Base-by-base conservation (phyloP, 2,113 vertebrate species). In the pig (Sus scrofa) region DNA sequence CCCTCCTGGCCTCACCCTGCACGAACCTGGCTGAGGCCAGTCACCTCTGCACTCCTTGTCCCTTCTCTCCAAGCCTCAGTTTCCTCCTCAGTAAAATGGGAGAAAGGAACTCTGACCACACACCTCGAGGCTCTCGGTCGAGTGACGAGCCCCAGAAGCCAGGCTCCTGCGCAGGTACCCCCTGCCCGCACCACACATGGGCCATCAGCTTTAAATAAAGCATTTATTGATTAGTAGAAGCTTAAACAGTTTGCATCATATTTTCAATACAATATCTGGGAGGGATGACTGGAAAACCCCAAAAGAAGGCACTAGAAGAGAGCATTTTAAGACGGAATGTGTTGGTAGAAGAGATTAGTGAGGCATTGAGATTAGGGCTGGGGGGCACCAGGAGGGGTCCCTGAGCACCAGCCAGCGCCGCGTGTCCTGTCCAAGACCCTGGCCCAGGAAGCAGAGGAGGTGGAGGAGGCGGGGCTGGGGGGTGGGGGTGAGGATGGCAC, bases 171-270 rank as follows among this genome's bases (percentile, higher is more conserved):
- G 34, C 14, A 0, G 83, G 4, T 4, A 39, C 44, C 19, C 26
- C 30, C 56, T 0, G 58, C 58, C 14, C 18, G 16, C 74, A 94
- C 39, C 70, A 95, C 86, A 67, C 68, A 19, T 44, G n/a, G 30
- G 70, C 60, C 20, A 32, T 88, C 58, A 96, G 94, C 97, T 98
- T 99, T 99, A 99, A 98, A 98, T 99, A 99, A 98, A 99, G 98
- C 98, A 78, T 98, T 99, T 99, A 99, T 99, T 99, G 98, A 98
- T 98, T 98, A 98, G 98, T 98, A 98, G 97, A 98, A 98, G 98
- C 98, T 97, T 97, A 98, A 98, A 98, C 98, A 97, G 98, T 98
- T 98, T 98, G 98, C 98, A 98, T 98, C 98, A 98, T 97, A 97
- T 98, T 98, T 97, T 97, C 94, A 98, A 98, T 98, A 98, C 97